Evolutionary conservation across 1,140 invertebrate genomes (phyloP), one percentile per base, ranked within the genome.

Genomic region (Tetragonula clypearis): DNA sequence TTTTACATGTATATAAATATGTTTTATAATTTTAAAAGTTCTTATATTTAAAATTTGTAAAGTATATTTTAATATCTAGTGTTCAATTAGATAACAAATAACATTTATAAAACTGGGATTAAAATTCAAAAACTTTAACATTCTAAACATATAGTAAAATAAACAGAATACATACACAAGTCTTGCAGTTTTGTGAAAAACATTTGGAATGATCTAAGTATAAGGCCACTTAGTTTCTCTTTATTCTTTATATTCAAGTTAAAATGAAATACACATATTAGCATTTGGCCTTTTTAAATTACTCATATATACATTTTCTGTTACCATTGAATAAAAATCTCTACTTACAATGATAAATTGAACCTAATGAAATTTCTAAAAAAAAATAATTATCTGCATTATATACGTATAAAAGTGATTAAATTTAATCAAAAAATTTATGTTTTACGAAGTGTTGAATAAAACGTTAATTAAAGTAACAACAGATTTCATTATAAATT

Each of bases 51-150:
- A 55, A 78, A 79, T 15, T 62, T 76, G 65, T 89, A 88, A 77
- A 86, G 55, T 80, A 77, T 74, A 83, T 84, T 90, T 91, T 77
- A 86, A 92, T 88, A 86, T 79, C 88, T 92, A 92, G 82, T 90
- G 84, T 88, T 89, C 86, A 92, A 93, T 91, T 86, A 86, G 85
- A 92, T 86, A 94, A 94, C 92, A 94, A 93, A 84, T 93, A 94
- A 93, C 92, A 93, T 90, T 86, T 87, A 91, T 93, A 92, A 93
- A 93, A 93, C 92, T 91, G 84, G 89, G 88, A 92, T 94, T 94
- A 94, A 92, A 94, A 93, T 94, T 94, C 92, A 84, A 93, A 94
- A 94, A 94, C 93, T 93, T 94, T 90, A 94, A 94, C 93, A 92
- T 90, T 89, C 89, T 90, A 90, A 88, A 85, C 91, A 92, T 90